These are phyloP conservation scores for Arbacia lixula DNA, from an alignment of 53 echinoderm and acorn worm genomes.

Conservation along the genomic window DNA sequence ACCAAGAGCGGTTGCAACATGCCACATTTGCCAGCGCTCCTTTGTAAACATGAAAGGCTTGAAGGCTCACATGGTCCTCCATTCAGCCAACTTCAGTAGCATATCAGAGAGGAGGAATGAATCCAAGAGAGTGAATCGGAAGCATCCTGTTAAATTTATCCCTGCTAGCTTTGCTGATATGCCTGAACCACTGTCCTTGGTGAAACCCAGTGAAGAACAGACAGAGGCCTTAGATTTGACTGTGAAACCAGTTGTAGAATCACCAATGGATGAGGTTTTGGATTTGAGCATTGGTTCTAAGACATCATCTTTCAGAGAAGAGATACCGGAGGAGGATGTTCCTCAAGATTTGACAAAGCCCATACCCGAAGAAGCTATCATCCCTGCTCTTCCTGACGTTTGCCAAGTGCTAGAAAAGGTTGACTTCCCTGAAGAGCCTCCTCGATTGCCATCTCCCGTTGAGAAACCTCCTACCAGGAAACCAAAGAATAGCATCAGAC, in stretches of 20 bases:
- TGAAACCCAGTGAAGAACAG: constrained; percentile 22
- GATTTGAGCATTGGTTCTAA: constrained; percentile 51
- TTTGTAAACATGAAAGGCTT: constrained; percentile 44
- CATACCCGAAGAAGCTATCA: not conserved
- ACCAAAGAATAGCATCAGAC: constrained; percentile 48
- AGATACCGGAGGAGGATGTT: not conserved
- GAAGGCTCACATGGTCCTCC: constrained; percentile 34
- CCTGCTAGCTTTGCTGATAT: not conserved
- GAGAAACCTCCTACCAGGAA: constrained; percentile 10
- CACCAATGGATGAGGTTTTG: constrained; percentile 14
- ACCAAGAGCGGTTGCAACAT: constrained; percentile 46
- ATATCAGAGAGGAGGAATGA: constrained; percentile 52
- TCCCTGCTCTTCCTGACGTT: constrained; percentile 25
- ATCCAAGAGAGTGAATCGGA: constrained; percentile 14
- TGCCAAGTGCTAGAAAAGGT: constrained; percentile 20
- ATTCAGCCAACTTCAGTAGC: constrained; percentile 49
- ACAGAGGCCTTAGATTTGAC: constrained; percentile 47
- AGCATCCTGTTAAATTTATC: no score
- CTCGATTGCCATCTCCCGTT: not conserved
- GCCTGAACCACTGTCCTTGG: constrained; percentile 28
- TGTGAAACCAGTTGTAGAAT: constrained; percentile 24
- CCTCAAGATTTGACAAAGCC: constrained; percentile 1
- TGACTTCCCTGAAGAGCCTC: constrained; percentile 6
- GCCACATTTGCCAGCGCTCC: constrained; percentile 47
- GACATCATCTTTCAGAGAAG: not conserved